A percentile compares a stretch with the other conserved stretches of the same genome.
These are phyloP conservation scores for Chromobotia macracanthus DNA, from an alignment of 2,797 vertebrate species.

Conservation along the genomic window DNA sequence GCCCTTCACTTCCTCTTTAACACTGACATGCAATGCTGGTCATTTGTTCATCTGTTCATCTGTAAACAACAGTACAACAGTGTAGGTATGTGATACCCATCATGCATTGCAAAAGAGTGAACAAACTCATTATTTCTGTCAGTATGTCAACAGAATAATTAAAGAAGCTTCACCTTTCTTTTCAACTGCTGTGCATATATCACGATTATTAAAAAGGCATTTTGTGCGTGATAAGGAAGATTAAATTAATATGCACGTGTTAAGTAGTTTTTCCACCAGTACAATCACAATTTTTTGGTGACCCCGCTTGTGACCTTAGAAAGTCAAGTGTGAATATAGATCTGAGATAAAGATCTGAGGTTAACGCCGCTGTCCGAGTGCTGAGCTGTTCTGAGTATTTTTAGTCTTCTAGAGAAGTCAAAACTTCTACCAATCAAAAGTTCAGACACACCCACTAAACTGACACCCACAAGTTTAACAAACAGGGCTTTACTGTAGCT, in stretches of 20 bases:
- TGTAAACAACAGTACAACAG: too few relatives aligned
- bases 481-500: too few relatives aligned
- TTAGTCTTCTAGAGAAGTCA: neutral
- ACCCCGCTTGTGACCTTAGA: neutral
- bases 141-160: constrained; percentile 33
- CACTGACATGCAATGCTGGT: too few relatives aligned
- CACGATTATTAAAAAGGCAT: too few relatives aligned
- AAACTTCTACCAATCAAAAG: too few relatives aligned
- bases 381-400: neutral
- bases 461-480: too few relatives aligned
- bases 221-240: too few relatives aligned
- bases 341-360: too few relatives aligned
- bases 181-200: constrained; percentile 37
- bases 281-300: neutral
- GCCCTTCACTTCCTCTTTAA: constrained; percentile 34
- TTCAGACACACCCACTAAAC: too few relatives aligned
- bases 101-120: constrained; percentile 6
- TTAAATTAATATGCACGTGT: too few relatives aligned
- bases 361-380: neutral
- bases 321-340: neutral
- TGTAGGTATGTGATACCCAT: neutral
- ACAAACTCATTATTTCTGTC: neutral
- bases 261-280: constrained; percentile 18
- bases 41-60: constrained; percentile 37
- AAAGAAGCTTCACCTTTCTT: constrained; percentile 32